A percentile compares a stretch with the other conserved stretches of the same genome.
These are phyloP conservation scores for Laspeyria flexula DNA, from an alignment of 2,888 invertebrate species.

Conservation along the genomic window DNA sequence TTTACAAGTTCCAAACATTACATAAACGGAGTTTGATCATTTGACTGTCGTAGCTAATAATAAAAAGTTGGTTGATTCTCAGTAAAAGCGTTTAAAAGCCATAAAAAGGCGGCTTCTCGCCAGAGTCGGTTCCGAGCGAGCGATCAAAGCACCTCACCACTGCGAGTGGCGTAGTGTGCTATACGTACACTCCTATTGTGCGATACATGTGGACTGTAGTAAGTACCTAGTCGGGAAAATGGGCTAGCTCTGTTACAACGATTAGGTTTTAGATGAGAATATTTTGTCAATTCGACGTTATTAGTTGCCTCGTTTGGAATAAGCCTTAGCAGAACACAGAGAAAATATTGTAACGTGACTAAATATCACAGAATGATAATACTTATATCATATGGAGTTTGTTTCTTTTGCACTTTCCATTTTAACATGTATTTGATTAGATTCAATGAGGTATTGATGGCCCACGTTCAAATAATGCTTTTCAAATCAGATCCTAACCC, in stretches of 20 bases:
- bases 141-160: conserved; percentile 54
- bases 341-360: no score
- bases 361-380: no score
- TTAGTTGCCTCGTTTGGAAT: background rate
- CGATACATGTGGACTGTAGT: background rate
- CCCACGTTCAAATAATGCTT: conserved; percentile 16
- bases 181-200: background rate
- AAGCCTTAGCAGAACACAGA: no score
- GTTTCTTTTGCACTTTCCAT: background rate
- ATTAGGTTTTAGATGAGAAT: background rate
- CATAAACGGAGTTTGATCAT: conserved; percentile 31
- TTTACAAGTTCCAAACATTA: conserved; percentile 23
- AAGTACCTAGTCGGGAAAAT: background rate
- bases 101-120: conserved; percentile 46
- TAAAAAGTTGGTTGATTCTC: conserved; percentile 35
- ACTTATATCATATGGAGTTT: no score
- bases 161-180: conserved; percentile 22
- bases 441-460: conserved; percentile 12
- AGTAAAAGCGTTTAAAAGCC: conserved; percentile 52
- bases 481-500: conserved; percentile 7
- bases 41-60: conserved; percentile 32
- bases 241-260: background rate
- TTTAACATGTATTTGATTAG: background rate
- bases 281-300: background rate
- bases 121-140: conserved; percentile 50